Evolutionary conservation across 2,113 vertebrate species (phyloP).

Genomic region (Rhynchomys soricoides): DNA sequence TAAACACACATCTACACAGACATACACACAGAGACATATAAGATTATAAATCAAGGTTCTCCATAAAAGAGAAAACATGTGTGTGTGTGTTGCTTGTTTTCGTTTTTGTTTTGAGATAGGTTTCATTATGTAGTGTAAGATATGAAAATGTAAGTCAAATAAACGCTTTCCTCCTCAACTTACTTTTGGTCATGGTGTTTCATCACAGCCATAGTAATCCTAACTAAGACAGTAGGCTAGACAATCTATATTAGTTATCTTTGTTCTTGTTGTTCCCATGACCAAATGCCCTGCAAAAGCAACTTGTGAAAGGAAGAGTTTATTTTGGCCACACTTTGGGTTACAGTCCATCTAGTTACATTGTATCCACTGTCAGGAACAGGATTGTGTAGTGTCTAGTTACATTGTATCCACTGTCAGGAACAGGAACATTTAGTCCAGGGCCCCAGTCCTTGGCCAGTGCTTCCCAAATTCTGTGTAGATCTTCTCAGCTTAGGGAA

Average conservation of each 20-base stretch:
- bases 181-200: neutral
- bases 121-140: neutral
- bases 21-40: neutral
- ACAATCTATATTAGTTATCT: neutral
- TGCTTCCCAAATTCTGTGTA: neutral
- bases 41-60: neutral
- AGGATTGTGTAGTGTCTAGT: no score
- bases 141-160: neutral
- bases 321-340: neutral
- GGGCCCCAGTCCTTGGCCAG: neutral
- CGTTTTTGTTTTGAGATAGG: neutral
- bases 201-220: no score
- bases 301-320: neutral
- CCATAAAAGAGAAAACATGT: neutral
- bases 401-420: neutral
- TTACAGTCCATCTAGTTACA: neutral
- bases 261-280: neutral
- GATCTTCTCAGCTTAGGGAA: neutral
- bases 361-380: neutral
- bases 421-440: neutral
- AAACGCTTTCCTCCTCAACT: neutral
- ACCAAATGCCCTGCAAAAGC: no score
- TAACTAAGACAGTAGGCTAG: neutral
- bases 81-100: neutral
- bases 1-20: neutral